phyloP scores from a whole-genome alignment of 2,888 invertebrate species.

The Idaea aversata region DNA sequence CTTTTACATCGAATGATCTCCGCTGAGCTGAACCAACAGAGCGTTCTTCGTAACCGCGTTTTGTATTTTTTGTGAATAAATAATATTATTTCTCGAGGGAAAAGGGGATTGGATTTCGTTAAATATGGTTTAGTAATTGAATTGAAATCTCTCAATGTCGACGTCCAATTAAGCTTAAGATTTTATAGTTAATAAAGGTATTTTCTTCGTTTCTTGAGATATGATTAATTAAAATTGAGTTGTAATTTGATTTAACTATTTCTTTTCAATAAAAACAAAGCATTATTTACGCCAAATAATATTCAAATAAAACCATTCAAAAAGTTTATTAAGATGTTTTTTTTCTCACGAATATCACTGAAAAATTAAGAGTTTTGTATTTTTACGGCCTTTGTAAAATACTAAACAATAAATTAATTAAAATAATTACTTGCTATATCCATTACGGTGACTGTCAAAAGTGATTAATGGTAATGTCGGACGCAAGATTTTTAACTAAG shows the following conservation, averaged over 20 bases:
- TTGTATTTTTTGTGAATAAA: constrained; percentile 80
- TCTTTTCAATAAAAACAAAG: background rate
- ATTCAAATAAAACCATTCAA: background rate
- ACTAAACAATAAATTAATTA: background rate
- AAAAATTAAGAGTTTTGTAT: constrained; percentile 18
- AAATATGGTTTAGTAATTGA: constrained; percentile 81
- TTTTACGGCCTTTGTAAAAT: constrained; percentile 9
- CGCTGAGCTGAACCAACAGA: constrained; percentile 77
- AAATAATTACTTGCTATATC: constrained; percentile 43
- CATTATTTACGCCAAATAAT: too few relatives aligned
- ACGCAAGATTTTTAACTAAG: constrained; percentile 80
- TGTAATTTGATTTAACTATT: constrained; percentile 1
- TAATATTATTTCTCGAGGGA: constrained; percentile 78
- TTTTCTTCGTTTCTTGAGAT: constrained; percentile 69
- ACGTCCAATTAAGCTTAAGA: constrained; percentile 78
- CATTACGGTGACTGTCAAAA: constrained; percentile 74
- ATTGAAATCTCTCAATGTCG: constrained; percentile 81
- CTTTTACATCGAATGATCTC: constrained; percentile 78
- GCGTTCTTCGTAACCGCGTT: constrained; percentile 71
- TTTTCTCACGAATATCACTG: background rate
- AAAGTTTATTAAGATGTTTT: too few relatives aligned
- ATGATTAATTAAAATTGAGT: constrained; percentile 59
- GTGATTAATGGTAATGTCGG: constrained; percentile 78
- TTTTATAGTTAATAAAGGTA: constrained; percentile 68
- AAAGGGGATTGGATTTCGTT: constrained; percentile 80